Conservation (phyloP, 2,888 invertebrate species). For the Aporophyla nigra region DNA sequence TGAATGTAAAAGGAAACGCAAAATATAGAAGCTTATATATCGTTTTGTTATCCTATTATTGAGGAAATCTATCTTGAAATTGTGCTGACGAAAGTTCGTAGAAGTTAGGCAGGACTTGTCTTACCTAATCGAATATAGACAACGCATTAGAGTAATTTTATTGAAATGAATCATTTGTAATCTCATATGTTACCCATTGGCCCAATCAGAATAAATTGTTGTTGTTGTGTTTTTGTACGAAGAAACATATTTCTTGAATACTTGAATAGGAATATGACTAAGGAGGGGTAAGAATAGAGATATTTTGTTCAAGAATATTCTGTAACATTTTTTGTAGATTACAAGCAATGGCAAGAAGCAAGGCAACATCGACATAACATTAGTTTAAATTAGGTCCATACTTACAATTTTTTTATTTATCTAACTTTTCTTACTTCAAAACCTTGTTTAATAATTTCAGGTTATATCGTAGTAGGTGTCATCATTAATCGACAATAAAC, state of each 20-base stretch:
- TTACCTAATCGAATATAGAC: conserved; percentile 27
- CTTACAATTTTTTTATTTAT: no score
- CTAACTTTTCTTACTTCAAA: neutral
- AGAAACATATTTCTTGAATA: conserved; percentile 26
- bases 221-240: conserved; percentile 6
- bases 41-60: conserved; percentile 21
- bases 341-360: neutral
- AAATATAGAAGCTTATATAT: conserved; percentile 8
- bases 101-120: conserved; percentile 18
- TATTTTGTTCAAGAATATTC: neutral
- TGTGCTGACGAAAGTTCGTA: conserved; percentile 48
- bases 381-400: neutral
- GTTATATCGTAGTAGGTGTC: neutral
- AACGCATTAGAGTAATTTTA: conserved; percentile 51
- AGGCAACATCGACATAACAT: neutral
- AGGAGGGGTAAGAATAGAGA: neutral
- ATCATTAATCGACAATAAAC: conserved; percentile 44
- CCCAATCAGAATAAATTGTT: conserved; percentile 17
- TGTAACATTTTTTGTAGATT: neutral
- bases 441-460: neutral
- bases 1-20: neutral
- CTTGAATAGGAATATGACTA: conserved; percentile 6
- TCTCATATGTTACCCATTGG: conserved; percentile 43
- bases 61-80: conserved; percentile 23
- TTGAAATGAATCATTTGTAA: conserved; percentile 60